phyloP scores from a whole-genome alignment of 2,113 vertebrate genomes.

The Percina caprodes region DNA sequence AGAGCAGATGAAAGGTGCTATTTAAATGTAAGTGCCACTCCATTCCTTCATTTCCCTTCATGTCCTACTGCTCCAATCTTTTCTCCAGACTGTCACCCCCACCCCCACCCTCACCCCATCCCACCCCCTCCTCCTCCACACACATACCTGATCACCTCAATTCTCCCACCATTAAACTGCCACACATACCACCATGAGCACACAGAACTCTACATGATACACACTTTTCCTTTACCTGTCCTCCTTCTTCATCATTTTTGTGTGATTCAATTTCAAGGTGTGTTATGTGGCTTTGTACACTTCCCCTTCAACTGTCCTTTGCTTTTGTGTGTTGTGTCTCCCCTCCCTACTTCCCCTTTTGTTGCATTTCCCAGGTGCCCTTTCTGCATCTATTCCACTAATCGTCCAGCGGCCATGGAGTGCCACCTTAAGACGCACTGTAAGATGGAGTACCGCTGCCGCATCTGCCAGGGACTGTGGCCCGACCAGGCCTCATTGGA shows the following conservation, averaged over 20 bases:
- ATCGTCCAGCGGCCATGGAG: slow-evolving; percentile 97
- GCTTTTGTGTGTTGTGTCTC: slow-evolving; percentile 50
- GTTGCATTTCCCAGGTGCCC: slow-evolving; percentile 90
- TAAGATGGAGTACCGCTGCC: slow-evolving; percentile 99
- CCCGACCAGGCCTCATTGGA: slow-evolving; percentile 97
- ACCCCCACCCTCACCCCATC: slow-evolving; percentile 13
- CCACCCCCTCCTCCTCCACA: slow-evolving; percentile 35
- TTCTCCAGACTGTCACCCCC: slow-evolving; percentile 74
- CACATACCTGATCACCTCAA: slow-evolving; percentile 60
- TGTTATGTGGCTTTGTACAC: slow-evolving; percentile 45
- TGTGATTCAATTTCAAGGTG: slow-evolving; percentile 64
- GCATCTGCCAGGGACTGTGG: slow-evolving; percentile 98
- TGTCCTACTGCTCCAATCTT: slow-evolving; percentile 79
- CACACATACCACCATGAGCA: slow-evolving; percentile 69
- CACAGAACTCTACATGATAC: slow-evolving; percentile 56
- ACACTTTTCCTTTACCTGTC: slow-evolving; percentile 75
- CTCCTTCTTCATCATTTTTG: slow-evolving; percentile 74
- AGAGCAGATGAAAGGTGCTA: slow-evolving; percentile 91
- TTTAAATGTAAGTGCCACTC: slow-evolving; percentile 91
- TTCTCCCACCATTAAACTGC: slow-evolving; percentile 64
- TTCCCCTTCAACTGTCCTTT: slow-evolving; percentile 64
- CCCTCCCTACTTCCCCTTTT: slow-evolving; percentile 35
- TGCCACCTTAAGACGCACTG: slow-evolving; percentile 99
- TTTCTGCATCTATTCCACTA: slow-evolving; percentile 99
- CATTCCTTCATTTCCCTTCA: slow-evolving; percentile 88